These are phyloP conservation scores for Gymnocheta viridis DNA, from an alignment of 2,888 invertebrate species.

Conservation along the genomic window DNA sequence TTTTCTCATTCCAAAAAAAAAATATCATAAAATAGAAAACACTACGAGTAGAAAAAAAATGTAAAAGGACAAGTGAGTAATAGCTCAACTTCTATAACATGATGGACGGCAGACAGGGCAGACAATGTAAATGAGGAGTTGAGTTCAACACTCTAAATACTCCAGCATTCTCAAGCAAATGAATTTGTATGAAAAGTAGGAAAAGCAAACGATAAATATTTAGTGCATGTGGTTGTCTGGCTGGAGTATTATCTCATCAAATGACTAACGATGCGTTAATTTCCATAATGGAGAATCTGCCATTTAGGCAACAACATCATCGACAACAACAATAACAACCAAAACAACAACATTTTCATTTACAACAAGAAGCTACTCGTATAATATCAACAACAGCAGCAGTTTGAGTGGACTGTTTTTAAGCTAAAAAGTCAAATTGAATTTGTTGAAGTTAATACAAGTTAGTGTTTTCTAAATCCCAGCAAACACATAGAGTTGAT, in stretches of 20 bases:
- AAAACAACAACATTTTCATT: not conserved
- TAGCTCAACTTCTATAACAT: constrained; percentile 46
- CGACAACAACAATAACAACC: not conserved
- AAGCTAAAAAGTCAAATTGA: constrained; percentile 72
- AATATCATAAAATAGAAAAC: not conserved
- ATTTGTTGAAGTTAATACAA: constrained; percentile 69
- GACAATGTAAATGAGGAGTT: constrained; percentile 34
- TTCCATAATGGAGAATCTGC: constrained; percentile 75
- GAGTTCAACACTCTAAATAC: constrained; percentile 52
- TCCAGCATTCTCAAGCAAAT: constrained; percentile 6
- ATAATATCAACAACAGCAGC: constrained; percentile 6
- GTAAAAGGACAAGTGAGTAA: constrained; percentile 47
- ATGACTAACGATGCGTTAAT: constrained; percentile 78
- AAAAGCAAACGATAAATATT: constrained; percentile 53
- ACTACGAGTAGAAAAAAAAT: not conserved
- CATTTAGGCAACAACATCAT: constrained; percentile 62
- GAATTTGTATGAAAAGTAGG: constrained; percentile 20
- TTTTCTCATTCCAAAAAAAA: not conserved
- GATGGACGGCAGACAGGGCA: constrained; percentile 43
- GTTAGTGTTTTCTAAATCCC: constrained; percentile 53
- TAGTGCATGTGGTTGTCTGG: constrained; percentile 73
- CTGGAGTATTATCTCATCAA: constrained; percentile 76
- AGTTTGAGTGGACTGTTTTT: constrained; percentile 54
- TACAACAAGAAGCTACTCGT: constrained; percentile 1
- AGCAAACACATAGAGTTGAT: too few species aligned